These are phyloP conservation scores for Leptogaster cylindrica DNA, from an alignment of 2,888 invertebrate genomes.

Conservation along the genomic window DNA sequence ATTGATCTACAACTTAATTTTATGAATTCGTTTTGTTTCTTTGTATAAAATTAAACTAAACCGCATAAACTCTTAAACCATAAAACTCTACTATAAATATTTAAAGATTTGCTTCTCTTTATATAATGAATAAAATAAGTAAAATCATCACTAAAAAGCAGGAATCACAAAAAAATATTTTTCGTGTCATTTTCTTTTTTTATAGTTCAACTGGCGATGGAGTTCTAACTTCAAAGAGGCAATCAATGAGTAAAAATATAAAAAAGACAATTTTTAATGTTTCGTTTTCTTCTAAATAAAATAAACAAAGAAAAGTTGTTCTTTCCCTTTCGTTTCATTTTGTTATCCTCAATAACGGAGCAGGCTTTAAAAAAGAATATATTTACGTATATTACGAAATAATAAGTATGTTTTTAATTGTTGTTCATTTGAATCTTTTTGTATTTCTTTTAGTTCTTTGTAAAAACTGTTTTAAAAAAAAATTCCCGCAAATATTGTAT, in stretches of 20 bases:
- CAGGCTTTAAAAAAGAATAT: constrained; percentile 19
- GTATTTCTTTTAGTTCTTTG: constrained; percentile 4
- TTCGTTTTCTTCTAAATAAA: constrained; percentile 44
- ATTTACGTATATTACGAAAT: too few species aligned
- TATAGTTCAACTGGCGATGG: constrained; percentile 92
- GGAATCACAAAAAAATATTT: constrained; percentile 47
- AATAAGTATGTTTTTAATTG: constrained; percentile 15
- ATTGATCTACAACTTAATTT: too few species aligned
- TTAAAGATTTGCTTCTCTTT: not conserved
- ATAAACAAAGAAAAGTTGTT: constrained; percentile 30
- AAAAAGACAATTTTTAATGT: constrained; percentile 45
- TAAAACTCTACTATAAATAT: constrained; percentile 20
- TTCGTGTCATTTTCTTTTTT: constrained; percentile 56
- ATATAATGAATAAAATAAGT: constrained; percentile 30
- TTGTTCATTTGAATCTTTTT: not conserved
- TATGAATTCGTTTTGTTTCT: too few species aligned
- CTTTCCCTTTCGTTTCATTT: not conserved
- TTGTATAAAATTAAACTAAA: too few species aligned
- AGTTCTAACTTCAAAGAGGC: constrained; percentile 97
- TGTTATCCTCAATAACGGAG: not conserved
- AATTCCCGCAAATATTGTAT: constrained; percentile 20
- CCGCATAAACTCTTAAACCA: constrained; percentile 5
- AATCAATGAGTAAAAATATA: constrained; percentile 70
- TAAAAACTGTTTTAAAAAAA: not conserved
- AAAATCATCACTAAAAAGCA: constrained; percentile 28